Evolutionary conservation across 2,888 invertebrate species (phyloP).

Genomic region (Lutraria lutraria): DNA sequence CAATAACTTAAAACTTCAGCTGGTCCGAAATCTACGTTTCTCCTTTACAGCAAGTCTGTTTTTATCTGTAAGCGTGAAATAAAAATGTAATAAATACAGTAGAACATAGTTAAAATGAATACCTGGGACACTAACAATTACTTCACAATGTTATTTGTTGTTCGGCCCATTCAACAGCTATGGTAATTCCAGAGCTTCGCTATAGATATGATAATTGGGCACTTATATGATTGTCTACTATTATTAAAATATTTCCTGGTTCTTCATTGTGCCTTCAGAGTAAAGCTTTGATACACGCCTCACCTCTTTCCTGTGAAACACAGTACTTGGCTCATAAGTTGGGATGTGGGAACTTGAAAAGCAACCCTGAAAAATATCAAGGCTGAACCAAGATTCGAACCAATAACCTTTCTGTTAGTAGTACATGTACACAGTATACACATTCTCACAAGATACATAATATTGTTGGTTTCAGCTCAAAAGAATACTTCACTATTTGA

Average conservation of each 20-base stretch:
- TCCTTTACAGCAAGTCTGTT: conserved; percentile 48
- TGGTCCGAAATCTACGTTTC: conserved; percentile 41
- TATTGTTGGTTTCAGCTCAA: no score
- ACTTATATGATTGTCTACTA: background rate
- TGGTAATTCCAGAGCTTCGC: background rate
- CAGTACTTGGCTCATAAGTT: no score
- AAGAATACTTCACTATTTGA: background rate
- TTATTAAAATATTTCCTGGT: no score
- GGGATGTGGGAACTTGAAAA: no score
- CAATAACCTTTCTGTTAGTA: no score
- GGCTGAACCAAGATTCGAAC: no score
- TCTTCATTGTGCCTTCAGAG: no score
- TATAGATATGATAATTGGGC: background rate
- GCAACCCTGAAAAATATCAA: no score
- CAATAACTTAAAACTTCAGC: conserved; percentile 19
- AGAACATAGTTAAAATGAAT: background rate
- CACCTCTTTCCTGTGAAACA: no score
- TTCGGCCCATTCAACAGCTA: background rate
- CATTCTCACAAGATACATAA: no score
- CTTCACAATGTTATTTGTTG: background rate
- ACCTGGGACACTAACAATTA: background rate
- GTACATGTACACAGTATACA: no score
- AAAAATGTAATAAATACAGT: background rate
- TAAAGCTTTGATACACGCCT: no score
- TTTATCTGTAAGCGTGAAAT: conserved; percentile 43